Base-by-base conservation (phyloP, 2,888 invertebrate genomes). In the Nasonovia ribisnigri region DNA sequence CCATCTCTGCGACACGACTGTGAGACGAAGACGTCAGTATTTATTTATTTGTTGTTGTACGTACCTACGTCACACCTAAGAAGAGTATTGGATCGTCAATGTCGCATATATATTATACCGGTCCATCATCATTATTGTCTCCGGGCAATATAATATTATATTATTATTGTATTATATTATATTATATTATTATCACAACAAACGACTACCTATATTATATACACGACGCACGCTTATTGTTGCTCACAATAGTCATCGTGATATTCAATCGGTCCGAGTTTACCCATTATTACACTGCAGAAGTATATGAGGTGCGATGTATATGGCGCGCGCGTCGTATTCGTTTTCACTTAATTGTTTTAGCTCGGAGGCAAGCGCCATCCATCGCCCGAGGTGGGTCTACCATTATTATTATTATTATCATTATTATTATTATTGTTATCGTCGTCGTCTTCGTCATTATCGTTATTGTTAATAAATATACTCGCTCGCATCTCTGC, bases 301-400 rank as follows among this genome's bases (percentile, higher is more conserved):
- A 24, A 36, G 90, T 77, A n/a, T 77, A 54, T 84, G 54, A 20
- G 86, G 86, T 77, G 20, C 54, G 20, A 20, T 16, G n/a, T 86
- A n/a, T 46, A 16, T 29, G 29, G 16, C 86, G 43, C 46, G 46
- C 36, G 20, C 24, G 8, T 36, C 26, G 36, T n/a, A 13, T n/a
- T 86, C 60, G 91, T 92, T 92, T 92, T 92, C 87, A 92, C 60
- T 92, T 92, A 67, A 92, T 87, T 92, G 92, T 92, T 87, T 87
- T 87, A 24, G 86, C 91, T 48, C 87, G 60, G 26, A 60, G 60
- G 87, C 36, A 60, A 92, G 87, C 92, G 92, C 92, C 92, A 87
- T 60, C 92, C 92, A 87, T 60, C 29, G 84, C 92, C 60, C 48
- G 60, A 26, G 86, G 86, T 77, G 90, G 48, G 20, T 43, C 36